A percentile compares a stretch with the other conserved stretches of the same genome.
Conservation (phyloP, 2,797 vertebrate species). For the Gallinago stenura region DNA sequence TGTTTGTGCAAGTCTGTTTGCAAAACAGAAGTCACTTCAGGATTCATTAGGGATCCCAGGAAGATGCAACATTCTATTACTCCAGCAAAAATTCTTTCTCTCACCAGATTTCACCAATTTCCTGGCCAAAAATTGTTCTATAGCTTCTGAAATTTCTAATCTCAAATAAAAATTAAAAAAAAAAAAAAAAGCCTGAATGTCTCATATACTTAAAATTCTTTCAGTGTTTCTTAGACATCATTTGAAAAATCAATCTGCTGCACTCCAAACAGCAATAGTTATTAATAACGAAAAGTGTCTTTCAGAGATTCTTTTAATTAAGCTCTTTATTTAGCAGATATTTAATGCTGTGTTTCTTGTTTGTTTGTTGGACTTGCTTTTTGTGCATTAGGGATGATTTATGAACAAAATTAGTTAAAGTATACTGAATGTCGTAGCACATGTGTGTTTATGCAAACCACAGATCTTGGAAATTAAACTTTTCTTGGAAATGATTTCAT, state of each 20-base stretch:
- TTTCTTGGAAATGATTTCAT: background rate
- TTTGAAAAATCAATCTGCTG: slow-evolving; percentile 54
- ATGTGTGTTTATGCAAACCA: background rate
- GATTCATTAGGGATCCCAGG: background rate
- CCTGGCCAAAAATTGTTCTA: background rate
- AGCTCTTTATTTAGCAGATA: background rate
- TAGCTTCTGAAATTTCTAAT: slow-evolving; percentile 22
- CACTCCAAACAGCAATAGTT: slow-evolving; percentile 41
- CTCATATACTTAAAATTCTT: slow-evolving; percentile 62
- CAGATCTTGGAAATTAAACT: background rate
- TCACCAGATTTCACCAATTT: background rate
- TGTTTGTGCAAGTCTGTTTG: background rate
- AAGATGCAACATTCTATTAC: background rate
- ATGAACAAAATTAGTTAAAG: background rate
- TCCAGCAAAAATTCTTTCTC: background rate
- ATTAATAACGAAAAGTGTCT: slow-evolving; percentile 33
- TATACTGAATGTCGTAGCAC: background rate
- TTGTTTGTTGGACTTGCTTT: background rate
- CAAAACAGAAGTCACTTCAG: background rate
- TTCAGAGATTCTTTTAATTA: background rate
- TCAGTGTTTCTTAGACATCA: slow-evolving; percentile 30
- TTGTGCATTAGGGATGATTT: background rate
- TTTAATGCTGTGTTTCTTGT: background rate
- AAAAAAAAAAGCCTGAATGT: background rate
- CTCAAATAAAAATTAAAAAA: background rate